phyloP scores from a whole-genome alignment of 2,113 vertebrate genomes.

The Neofelis nebulosa region DNA sequence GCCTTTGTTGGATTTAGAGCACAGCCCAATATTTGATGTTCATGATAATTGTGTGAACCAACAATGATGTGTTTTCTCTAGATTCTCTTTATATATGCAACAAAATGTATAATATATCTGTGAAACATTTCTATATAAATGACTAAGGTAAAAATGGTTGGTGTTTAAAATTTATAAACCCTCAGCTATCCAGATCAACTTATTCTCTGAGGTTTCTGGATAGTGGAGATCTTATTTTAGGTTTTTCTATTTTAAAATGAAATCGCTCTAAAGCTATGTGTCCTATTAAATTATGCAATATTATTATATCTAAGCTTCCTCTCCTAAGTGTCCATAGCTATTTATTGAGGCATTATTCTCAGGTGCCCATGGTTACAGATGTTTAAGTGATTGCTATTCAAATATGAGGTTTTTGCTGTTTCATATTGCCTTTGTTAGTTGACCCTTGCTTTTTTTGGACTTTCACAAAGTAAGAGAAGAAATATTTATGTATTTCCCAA shows the following conservation, averaged over 20 bases:
- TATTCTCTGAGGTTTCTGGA: constrained; percentile 43
- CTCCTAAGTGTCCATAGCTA: constrained; percentile 42
- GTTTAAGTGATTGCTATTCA: neutral
- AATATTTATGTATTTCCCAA: constrained; percentile 52
- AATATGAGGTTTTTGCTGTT: constrained; percentile 12
- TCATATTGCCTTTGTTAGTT: constrained; percentile 9
- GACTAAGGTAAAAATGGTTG: neutral
- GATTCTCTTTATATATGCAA: constrained; percentile 36
- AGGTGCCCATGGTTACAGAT: neutral
- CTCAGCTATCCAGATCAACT: constrained; percentile 39
- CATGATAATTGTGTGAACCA: constrained; percentile 27
- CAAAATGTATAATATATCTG: neutral
- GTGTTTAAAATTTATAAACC: constrained; percentile 18
- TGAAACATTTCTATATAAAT: constrained; percentile 18
- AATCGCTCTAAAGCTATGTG: constrained; percentile 46
- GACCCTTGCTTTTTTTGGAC: neutral
- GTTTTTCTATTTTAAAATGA: constrained; percentile 60
- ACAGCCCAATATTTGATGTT: neutral
- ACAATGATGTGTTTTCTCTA: neutral
- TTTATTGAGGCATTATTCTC: constrained; percentile 55
- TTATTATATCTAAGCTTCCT: constrained; percentile 54
- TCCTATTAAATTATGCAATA: constrained; percentile 63
- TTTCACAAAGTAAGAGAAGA: constrained; percentile 32
- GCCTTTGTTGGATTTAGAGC: neutral
- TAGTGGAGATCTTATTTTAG: constrained; percentile 49